These are phyloP conservation scores for Papio anubis DNA, from an alignment of 2,113 vertebrate genomes.

Conservation along the genomic window DNA sequence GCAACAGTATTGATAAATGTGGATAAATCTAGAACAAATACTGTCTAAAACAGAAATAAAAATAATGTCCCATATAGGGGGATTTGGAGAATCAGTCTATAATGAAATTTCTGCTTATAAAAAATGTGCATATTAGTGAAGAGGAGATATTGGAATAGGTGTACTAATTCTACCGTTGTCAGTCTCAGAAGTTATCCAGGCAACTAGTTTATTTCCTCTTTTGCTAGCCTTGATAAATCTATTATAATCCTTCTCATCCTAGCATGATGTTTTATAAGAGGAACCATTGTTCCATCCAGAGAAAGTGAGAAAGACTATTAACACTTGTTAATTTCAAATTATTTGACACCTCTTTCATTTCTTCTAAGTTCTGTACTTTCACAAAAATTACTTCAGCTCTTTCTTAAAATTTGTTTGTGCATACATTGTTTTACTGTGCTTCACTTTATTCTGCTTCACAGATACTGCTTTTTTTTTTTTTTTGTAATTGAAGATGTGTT, in stretches of 20 bases:
- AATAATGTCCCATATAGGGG: background rate
- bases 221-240: background rate
- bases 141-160: background rate
- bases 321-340: background rate
- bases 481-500: background rate
- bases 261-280: background rate
- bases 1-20: background rate
- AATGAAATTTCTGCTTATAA: background rate
- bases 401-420: background rate
- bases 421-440: background rate
- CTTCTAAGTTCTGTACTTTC: background rate
- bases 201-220: background rate
- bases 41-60: background rate
- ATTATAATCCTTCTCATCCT: background rate
- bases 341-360: background rate
- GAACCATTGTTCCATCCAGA: background rate
- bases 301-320: slow-evolving; percentile 15
- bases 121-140: background rate
- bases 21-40: background rate
- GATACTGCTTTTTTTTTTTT: background rate
- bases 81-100: background rate
- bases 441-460: background rate
- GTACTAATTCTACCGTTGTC: background rate
- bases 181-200: background rate
- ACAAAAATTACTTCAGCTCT: slow-evolving; percentile 23